These are phyloP conservation scores for Augochlorella aurata DNA, from an alignment of 2,888 invertebrate species.

Conservation along the genomic window DNA sequence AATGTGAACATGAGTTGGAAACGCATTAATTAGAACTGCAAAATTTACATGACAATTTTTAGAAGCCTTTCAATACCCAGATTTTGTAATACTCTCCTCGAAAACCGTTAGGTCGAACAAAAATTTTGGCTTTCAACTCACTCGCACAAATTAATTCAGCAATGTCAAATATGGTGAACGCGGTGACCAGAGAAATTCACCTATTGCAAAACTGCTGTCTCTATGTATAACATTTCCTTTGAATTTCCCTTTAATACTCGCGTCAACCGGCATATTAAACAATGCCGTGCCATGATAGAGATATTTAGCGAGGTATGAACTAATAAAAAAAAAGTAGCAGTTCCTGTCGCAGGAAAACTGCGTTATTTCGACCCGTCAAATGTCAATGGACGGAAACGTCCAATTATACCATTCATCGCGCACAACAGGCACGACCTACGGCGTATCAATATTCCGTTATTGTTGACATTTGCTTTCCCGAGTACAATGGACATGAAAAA, in stretches of 20 bases:
- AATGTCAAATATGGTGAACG: neutral
- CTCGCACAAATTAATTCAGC: neutral
- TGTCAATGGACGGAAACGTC: neutral
- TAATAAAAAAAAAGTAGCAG: neutral
- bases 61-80: too few relatives aligned
- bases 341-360: neutral
- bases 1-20: too few relatives aligned
- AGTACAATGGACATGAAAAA: neutral
- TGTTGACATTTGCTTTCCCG: neutral
- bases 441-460: neutral
- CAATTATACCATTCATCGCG: neutral
- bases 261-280: neutral
- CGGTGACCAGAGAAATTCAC: neutral
- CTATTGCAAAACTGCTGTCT: neutral
- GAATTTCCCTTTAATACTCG: neutral
- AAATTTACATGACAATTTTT: too few relatives aligned
- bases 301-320: neutral
- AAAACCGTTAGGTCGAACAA: neutral
- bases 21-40: too few relatives aligned
- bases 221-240: neutral
- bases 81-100: neutral
- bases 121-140: neutral
- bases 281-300: neutral
- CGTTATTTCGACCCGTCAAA: neutral
- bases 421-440: neutral